Conservation (phyloP, 2,113 vertebrate genomes). For the Ochotona princeps region DNA sequence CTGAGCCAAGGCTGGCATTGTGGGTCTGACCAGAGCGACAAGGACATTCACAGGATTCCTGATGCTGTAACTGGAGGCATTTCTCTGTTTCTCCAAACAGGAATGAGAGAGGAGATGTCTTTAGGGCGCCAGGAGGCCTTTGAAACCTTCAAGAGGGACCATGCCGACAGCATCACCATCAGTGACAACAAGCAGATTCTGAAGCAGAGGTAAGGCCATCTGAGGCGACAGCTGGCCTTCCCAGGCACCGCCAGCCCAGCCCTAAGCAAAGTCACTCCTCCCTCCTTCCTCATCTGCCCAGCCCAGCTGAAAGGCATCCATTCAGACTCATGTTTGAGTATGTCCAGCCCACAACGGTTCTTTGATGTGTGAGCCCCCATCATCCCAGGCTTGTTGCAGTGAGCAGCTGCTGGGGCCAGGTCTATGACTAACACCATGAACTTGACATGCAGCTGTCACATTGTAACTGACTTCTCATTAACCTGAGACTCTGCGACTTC, state of each 20-base stretch:
- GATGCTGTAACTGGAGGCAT: conserved; percentile 62
- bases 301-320: neutral
- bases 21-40: conserved; percentile 55
- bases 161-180: conserved; percentile 88
- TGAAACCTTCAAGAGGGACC: conserved; percentile 92
- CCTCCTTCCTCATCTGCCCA: neutral
- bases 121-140: conserved; percentile 93
- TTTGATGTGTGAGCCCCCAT: neutral
- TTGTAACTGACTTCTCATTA: neutral
- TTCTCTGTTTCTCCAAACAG: conserved; percentile 66
- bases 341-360: neutral
- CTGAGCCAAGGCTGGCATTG: conserved; percentile 2
- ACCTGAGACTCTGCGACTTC: neutral
- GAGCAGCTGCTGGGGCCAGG: neutral
- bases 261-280: fast-evolving
- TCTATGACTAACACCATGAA: neutral
- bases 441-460: too few relatives aligned
- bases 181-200: conserved; percentile 93
- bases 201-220: conserved; percentile 90
- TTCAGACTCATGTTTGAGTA: neutral
- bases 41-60: conserved; percentile 29
- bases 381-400: neutral
- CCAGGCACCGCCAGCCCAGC: neutral
- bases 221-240: neutral
- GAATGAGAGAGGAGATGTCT: conserved; percentile 85